Evolutionary conservation across 1,140 invertebrate genomes (phyloP).

Genomic region (Propsilocerus akamusi): DNA sequence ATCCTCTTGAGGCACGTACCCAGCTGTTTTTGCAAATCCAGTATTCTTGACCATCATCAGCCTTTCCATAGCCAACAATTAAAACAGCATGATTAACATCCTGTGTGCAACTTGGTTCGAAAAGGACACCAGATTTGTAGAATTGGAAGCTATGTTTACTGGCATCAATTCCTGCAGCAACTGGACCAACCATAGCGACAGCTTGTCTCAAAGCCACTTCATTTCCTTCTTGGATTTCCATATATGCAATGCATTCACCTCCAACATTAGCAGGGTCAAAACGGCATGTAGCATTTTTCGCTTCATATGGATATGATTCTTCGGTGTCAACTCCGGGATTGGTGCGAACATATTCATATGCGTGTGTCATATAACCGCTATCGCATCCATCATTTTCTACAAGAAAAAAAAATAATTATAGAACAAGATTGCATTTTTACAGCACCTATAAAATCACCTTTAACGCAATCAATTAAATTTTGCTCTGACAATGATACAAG

Average conservation of each 20-base stretch:
- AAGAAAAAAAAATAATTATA: neutral
- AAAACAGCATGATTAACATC: conserved; percentile 23
- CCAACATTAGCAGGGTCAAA: neutral
- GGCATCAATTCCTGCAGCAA: conserved; percentile 83
- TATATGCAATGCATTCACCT: conserved; percentile 11
- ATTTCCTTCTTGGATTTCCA: conserved; percentile 36
- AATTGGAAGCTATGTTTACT: conserved; percentile 41
- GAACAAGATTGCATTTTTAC: neutral
- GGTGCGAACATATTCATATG: conserved; percentile 34
- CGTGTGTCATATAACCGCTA: conserved; percentile 35
- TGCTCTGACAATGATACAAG: conserved; percentile 89
- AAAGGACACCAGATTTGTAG: conserved; percentile 34
- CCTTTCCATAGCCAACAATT: conserved; percentile 36
- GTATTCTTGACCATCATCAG: neutral
- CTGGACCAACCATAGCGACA: conserved; percentile 69
- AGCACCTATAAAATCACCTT: conserved; percentile 55
- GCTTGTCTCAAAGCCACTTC: conserved; percentile 51
- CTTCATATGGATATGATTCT: conserved; percentile 67
- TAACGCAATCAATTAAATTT: conserved; percentile 85
- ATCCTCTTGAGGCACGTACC: neutral
- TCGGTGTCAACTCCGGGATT: conserved; percentile 69
- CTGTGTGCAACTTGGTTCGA: conserved; percentile 39
- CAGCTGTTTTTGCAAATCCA: neutral
- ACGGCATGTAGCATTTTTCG: conserved; percentile 38
- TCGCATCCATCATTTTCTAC: conserved; percentile 37